Base-by-base conservation (phyloP, 2,113 vertebrate species). In the Microcebus murinus region DNA sequence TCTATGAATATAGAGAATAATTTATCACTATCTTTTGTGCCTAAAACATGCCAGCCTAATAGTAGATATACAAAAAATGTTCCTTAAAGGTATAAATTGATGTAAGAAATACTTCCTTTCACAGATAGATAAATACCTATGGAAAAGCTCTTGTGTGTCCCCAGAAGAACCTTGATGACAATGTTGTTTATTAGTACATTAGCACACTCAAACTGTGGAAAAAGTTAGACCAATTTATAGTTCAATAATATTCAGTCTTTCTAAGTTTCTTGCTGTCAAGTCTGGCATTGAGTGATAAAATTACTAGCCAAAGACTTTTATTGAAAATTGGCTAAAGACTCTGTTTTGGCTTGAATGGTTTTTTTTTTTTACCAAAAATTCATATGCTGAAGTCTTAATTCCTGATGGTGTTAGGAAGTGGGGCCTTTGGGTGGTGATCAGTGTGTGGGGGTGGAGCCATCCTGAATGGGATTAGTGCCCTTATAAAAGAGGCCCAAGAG, bases 261-360 rank as follows among this genome's bases (percentile, higher is more conserved):
- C 25, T 73, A 85, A 57, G 45, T 94, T 80, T 95, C 74, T 70
- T 84, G 18, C 12, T 73, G 82, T 74, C n/a, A 86, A 42, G 21
- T 14, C 17, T 91, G 45, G 20, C 7, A 63, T 18, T 90, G 23
- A 80, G 23, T 70, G 45, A 90, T 48, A 74, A 70, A n/a, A 91
- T 42, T 90, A 27, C 36, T 70, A 82, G 91, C 36, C 12, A 90
- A 73, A 74, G 13, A 0, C 4, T 57, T 94, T 71, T 68, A 61
- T 68, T 86, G 92, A 70, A 96, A 95, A 55, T 93, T 83, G 8
- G 23, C 48, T 90, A 39, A 52, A 71, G 34, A 67, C 39, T 71
- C 31, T 71, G 0, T 63, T n/a, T 15, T 80, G 4, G 0, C 42
- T 17, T 65, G 17, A 61, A 71, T 45, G 34, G 36, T 36, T 36